Evolutionary conservation across 1,140 invertebrate species (phyloP), one percentile per base, ranked within the genome.

Genomic region (Popillia japonica): DNA sequence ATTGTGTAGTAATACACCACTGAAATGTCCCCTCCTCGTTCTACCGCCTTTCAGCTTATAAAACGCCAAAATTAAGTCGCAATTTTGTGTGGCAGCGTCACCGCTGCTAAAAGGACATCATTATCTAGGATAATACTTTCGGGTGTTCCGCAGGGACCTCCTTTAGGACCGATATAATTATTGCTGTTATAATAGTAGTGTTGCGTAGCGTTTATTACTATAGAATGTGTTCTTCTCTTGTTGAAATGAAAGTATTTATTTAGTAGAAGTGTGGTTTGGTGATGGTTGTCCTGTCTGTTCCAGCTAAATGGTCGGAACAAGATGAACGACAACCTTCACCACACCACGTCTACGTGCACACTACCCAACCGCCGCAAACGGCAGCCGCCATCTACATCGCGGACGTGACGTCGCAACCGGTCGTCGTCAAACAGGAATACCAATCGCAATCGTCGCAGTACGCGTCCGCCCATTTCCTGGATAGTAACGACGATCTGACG

Each of bases 221-320:
- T 34, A 34, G 4, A 34, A 34, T 34, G 27, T 34, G 27, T 34
- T 34, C 27, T 34, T 34, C 27, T 2, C 4, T 2, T 34, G 27
- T n/a, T 2, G 27, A 34, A 34, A 34, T 34, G 27, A 34, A 34
- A 34, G 27, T 34, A 40, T 74, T 7, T 74, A 74, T 42, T 55
- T 48, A 55, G n/a, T 76, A 59, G 20, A 48, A 34, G 27, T 34
- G 77, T 75, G 81, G 77, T 80, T 78, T 83, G 82, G 79, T 83
- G 83, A 81, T 81, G 82, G 79, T 83, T 78, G 77, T 84, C 14
- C 14, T 55, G 76, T 84, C 80, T 82, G 80, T 82, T 81, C 82
- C 81, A 83, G 81, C 81, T 81, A 76, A 23, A 40, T 82, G 78
- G 80, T 78, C 55, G 83, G 80, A 83, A 82, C 82, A 82, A 68